These are phyloP conservation scores for Incurvaria masculella DNA, from an alignment of 2,888 invertebrate species.

Conservation along the genomic window DNA sequence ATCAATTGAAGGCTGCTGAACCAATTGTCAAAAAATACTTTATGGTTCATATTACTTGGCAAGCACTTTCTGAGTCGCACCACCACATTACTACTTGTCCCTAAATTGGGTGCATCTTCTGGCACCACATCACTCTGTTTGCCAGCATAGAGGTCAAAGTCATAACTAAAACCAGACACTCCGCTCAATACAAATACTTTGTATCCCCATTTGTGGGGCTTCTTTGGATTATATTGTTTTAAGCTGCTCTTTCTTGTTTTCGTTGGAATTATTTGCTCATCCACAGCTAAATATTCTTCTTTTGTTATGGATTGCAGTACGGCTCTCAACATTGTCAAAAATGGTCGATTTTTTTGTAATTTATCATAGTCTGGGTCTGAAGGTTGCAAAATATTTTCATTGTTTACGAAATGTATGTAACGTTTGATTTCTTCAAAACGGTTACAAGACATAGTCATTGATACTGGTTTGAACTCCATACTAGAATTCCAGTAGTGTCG, in stretches of 20 bases:
- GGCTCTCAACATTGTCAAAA: conserved; percentile 4
- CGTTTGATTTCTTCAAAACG: conserved; percentile 14
- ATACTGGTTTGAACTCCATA: conserved; percentile 6
- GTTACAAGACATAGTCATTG: conserved; percentile 12
- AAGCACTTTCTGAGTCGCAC: conserved; percentile 10
- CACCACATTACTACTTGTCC: conserved; percentile 13
- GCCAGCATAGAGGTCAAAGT: conserved; percentile 11
- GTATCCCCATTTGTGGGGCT: conserved; percentile 24
- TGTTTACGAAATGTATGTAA: conserved; percentile 10
- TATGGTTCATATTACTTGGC: conserved; percentile 14
- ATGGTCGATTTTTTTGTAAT: conserved; percentile 16
- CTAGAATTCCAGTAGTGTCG: conserved; percentile 7
- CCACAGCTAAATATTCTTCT: conserved; percentile 18
- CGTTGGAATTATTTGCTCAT: conserved; percentile 21
- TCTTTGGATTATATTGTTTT: conserved; percentile 23
- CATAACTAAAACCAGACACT: conserved; percentile 21
- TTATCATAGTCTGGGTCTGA: conserved; percentile 14
- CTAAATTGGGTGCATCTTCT: conserved; percentile 6
- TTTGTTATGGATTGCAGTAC: conserved; percentile 12
- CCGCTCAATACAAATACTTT: conserved; percentile 23
- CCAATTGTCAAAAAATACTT: conserved; percentile 17
- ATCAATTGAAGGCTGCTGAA: conserved; percentile 16
- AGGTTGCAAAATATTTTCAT: conserved; percentile 5
- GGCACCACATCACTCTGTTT: not conserved
- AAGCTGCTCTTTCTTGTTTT: too few relatives aligned